Conservation (phyloP, 2,113 vertebrate species). For the Dicerorhinus sumatrensis region DNA sequence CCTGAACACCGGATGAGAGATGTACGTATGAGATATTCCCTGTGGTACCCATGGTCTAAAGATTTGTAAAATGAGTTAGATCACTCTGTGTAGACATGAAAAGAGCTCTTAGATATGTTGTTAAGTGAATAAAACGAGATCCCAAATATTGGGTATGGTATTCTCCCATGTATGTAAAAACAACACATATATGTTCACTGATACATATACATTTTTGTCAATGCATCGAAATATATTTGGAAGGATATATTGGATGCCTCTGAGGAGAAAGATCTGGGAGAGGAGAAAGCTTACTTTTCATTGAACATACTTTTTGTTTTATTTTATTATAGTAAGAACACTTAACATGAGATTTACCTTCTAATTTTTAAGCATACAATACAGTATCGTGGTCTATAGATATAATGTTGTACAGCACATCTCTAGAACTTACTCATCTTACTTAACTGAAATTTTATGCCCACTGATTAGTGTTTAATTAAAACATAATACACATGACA, state of each 20-base stretch:
- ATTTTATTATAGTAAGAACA: background rate
- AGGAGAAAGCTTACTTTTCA: background rate
- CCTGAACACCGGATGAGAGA: background rate
- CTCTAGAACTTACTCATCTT: background rate
- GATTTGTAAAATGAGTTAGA: background rate
- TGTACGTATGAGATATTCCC: background rate
- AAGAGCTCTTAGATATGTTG: background rate
- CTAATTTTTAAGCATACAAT: background rate
- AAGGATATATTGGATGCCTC: background rate
- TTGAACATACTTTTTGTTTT: background rate
- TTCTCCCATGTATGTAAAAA: background rate
- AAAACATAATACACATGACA: background rate
- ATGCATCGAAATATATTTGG: background rate
- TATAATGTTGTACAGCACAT: background rate
- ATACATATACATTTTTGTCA: background rate
- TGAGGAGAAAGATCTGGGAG: background rate
- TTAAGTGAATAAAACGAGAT: slow-evolving; percentile 15
- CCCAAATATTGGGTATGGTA: background rate
- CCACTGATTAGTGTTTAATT: background rate
- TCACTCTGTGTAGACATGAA: background rate
- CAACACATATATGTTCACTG: background rate
- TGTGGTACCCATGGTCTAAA: background rate
- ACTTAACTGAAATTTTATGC: background rate
- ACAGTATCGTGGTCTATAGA: background rate
- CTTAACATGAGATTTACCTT: background rate